These are phyloP conservation scores for Argya squamiceps DNA, from an alignment of 2,797 vertebrate genomes.

Conservation along the genomic window DNA sequence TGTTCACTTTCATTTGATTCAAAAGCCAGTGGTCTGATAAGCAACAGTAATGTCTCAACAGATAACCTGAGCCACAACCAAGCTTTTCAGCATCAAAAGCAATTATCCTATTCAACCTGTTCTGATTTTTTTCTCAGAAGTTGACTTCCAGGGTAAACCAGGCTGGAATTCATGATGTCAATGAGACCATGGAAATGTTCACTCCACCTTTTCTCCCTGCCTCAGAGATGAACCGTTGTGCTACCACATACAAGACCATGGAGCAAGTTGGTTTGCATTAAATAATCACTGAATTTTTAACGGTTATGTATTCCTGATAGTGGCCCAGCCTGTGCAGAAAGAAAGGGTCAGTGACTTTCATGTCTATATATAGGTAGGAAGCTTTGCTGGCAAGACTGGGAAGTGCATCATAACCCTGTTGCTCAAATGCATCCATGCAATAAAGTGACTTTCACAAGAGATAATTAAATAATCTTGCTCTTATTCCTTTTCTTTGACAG, in stretches of 20 bases:
- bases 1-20: not conserved
- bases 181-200: not conserved
- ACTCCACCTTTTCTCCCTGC: not conserved
- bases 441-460: not conserved
- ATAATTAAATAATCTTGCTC: not conserved
- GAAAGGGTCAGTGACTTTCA: not conserved
- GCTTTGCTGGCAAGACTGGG: not conserved
- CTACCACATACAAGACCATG: not conserved
- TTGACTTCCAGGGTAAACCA: not conserved
- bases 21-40: not conserved
- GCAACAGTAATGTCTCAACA: not conserved
- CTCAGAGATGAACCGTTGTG: not conserved
- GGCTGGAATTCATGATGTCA: not conserved
- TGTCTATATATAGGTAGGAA: not conserved
- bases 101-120: not conserved
- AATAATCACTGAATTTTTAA: not conserved
- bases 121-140: not conserved
- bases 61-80: not conserved
- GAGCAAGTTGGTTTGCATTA: conserved; percentile 20
- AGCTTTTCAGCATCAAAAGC: not conserved
- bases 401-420: not conserved
- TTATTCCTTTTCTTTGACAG: not conserved
- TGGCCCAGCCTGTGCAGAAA: not conserved
- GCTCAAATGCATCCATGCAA: not conserved
- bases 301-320: not conserved